Conservation (phyloP, 1,140 invertebrate genomes). For the Pseudobourletiella spinata region DNA sequence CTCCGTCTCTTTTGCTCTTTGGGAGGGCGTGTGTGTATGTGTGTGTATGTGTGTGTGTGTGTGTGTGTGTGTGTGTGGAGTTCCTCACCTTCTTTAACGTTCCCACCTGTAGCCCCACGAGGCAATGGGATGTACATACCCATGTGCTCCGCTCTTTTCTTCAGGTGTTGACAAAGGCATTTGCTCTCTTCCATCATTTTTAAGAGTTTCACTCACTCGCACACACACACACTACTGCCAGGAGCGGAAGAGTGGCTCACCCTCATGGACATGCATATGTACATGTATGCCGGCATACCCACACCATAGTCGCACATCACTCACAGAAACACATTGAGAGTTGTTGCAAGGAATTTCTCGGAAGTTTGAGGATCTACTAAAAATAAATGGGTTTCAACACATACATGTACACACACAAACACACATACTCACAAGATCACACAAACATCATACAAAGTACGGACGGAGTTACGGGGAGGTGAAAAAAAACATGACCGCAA, state of each 20-base stretch:
- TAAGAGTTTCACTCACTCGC: background rate
- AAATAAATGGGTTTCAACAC: constrained; percentile 13
- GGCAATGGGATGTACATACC: too few relatives aligned
- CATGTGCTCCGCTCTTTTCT: constrained; percentile 4
- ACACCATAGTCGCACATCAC: too few relatives aligned
- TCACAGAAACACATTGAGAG: too few relatives aligned
- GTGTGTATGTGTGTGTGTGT: too few relatives aligned
- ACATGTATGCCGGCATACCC: too few relatives aligned
- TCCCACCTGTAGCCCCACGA: too few relatives aligned
- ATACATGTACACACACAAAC: background rate
- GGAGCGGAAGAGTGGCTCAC: too few relatives aligned
- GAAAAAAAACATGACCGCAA: too few relatives aligned
- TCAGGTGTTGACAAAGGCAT: constrained; percentile 28
- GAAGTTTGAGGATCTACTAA: constrained; percentile 21
- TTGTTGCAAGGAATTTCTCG: constrained; percentile 20
- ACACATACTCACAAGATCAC: background rate
- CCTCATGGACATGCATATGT: too few relatives aligned
- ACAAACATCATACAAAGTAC: background rate
- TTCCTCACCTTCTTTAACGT: constrained; percentile 8
- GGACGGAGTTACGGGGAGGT: too few relatives aligned
- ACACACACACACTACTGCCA: background rate
- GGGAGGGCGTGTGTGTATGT: constrained; percentile 31
- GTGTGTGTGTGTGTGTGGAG: too few relatives aligned
- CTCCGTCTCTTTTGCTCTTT: constrained; percentile 19
- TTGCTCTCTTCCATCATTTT: constrained; percentile 7